phyloP scores from a whole-genome alignment of 1,140 invertebrate species.

The Sitodiplosis mosellana region DNA sequence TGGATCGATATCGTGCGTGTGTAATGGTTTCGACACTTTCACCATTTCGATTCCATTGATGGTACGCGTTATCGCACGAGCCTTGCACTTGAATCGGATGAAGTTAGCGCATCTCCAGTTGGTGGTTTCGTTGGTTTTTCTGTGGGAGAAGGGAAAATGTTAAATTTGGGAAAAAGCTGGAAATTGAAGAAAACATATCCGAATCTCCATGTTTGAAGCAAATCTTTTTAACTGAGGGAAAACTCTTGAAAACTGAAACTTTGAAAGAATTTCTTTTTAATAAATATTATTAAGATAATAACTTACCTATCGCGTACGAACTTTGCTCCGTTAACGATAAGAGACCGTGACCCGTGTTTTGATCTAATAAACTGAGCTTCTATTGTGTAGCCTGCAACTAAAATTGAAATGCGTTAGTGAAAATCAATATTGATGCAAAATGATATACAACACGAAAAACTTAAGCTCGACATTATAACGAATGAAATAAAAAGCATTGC shows the following conservation, averaged over 20 bases:
- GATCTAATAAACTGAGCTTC: not conserved
- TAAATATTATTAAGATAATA: too few relatives aligned
- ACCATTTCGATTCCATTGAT: slow-evolving; percentile 13
- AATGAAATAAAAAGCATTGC: too few relatives aligned
- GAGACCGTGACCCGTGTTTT: not conserved
- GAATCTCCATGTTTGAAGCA: too few relatives aligned
- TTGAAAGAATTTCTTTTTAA: too few relatives aligned
- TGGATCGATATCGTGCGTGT: not conserved
- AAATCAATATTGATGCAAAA: too few relatives aligned
- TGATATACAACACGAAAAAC: too few relatives aligned
- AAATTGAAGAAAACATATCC: too few relatives aligned
- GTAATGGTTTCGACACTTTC: not conserved
- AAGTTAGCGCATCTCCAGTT: slow-evolving; percentile 23
- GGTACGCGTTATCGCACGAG: slow-evolving; percentile 18
- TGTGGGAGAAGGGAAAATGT: slow-evolving; percentile 12
- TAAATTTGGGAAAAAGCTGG: slow-evolving; percentile 4
- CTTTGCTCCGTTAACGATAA: not conserved
- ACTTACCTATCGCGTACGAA: not conserved
- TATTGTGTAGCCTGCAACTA: not conserved
- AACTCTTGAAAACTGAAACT: too few relatives aligned
- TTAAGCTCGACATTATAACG: too few relatives aligned
- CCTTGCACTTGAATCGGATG: slow-evolving; percentile 17
- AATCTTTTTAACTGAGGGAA: too few relatives aligned
- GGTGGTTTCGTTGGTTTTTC: slow-evolving; percentile 18
- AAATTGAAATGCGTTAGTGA: too few relatives aligned